Percentiles rank a stretch among this genome's conserved stretches.
phyloP scores from a whole-genome alignment of 2,113 vertebrate species.

The Psilopogon haemacephalus region DNA sequence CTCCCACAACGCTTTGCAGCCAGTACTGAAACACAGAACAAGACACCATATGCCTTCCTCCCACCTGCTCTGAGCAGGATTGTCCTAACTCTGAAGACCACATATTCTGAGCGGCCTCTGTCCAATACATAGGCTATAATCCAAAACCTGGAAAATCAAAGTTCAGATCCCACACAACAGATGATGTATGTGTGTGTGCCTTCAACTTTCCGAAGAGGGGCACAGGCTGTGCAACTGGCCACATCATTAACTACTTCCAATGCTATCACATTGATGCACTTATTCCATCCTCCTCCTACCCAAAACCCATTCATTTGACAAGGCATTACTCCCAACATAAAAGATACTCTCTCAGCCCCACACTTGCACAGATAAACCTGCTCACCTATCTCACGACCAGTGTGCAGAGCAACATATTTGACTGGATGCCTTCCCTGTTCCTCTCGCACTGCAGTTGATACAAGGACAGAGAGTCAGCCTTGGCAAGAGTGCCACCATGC shows the following conservation, averaged over 20 bases:
- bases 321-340: neutral
- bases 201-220: neutral
- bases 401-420: neutral
- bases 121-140: neutral
- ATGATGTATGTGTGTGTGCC: rapidly evolving
- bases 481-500: neutral
- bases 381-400: neutral
- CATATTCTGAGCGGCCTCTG: neutral
- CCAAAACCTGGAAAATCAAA: neutral
- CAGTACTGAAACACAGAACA: neutral
- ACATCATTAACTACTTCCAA: neutral
- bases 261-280: neutral
- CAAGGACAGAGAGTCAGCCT: neutral
- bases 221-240: rapidly evolving
- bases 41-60: neutral
- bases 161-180: rapidly evolving
- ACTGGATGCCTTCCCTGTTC: neutral
- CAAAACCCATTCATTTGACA: neutral
- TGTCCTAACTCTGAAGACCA: neutral
- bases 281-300: neutral
- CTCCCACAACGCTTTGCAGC: neutral
- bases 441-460: neutral
- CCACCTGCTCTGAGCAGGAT: neutral
- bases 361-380: neutral
- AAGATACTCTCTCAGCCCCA: neutral